phyloP scores from a whole-genome alignment of 2,113 vertebrate genomes.

The Semnopithecus entellus region DNA sequence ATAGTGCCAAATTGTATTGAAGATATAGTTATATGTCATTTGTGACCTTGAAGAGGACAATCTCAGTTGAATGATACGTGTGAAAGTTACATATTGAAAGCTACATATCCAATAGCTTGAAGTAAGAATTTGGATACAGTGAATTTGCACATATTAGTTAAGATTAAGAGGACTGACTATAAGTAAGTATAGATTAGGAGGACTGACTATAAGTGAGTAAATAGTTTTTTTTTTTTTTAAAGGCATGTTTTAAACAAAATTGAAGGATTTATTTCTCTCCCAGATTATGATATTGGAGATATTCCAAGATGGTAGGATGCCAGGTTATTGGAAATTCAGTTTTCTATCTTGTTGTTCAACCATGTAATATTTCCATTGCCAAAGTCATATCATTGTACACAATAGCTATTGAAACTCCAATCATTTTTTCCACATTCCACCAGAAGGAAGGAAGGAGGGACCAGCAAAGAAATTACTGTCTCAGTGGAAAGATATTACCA shows the following conservation, averaged over 20 bases:
- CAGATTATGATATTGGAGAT: neutral
- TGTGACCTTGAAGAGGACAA: neutral
- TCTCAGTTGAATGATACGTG: neutral
- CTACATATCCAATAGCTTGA: neutral
- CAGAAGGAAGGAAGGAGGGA: neutral
- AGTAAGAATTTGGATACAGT: neutral
- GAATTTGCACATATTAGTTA: neutral
- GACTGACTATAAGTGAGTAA: neutral
- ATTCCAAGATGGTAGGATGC: neutral
- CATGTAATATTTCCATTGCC: neutral
- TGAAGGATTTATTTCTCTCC: neutral
- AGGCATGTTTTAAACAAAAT: neutral
- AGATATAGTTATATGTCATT: neutral
- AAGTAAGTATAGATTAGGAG: no score
- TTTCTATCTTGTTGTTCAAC: neutral
- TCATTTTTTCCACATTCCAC: neutral
- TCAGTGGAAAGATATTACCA: neutral
- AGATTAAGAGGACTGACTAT: neutral
- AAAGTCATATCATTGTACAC: neutral
- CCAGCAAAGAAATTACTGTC: neutral
- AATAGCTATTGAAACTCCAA: neutral
- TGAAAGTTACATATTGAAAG: neutral
- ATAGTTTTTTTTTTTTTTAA: no score
- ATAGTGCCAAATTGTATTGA: neutral
- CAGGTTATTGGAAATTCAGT: neutral